Base-by-base conservation (phyloP, 1,140 invertebrate genomes). In the Manduca sexta region DNA sequence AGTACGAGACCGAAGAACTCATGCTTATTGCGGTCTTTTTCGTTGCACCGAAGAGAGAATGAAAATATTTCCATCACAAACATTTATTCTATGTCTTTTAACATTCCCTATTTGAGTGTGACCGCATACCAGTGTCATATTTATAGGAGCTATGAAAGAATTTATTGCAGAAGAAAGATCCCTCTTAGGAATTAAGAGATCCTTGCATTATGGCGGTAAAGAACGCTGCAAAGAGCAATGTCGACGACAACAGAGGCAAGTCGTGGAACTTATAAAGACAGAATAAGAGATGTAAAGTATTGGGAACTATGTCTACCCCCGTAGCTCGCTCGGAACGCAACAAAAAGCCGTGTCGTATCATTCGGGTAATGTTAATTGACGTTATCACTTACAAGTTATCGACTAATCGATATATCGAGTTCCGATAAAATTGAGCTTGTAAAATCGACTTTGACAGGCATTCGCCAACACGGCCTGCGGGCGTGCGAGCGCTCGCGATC, bases 341-440 rank as follows among this genome's bases (percentile, higher is more conserved):
- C 30, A 18, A 5, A 45, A 41, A 44, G 51, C 40, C 45, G 54
- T 39, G 44, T 33, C 39, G 41, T 17, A 53, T 18, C 34, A 40
- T 18, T 48, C 31, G 16, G 45, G 38, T 48, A 44, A 40, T 30
- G 5, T 51, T 84, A 84, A 84, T 84, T 84, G 80, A 84, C 80
- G 76, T 68, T 66, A 56, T 77, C 64, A 72, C 80, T 84, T 81
- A 80, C 65, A 74, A 68, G 75, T 77, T 78, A 52, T 60, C 42
- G 64, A 69, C 73, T 77, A 78, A 68, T 69, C 65, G 59, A 74
- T 65, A 66, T 60, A 66, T 68, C 58, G 53, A 42, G 16, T 73
- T 76, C 48, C 63, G 53, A 74, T 75, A 77, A 82, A 82, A 84
- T 84, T 84, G 80, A 84, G 79, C 79, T 75, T 69, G 75, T 80